Evolutionary conservation across 2,113 vertebrate species (phyloP), one percentile per base, ranked within the genome.

Genomic region (Crotalus viridis): DNA sequence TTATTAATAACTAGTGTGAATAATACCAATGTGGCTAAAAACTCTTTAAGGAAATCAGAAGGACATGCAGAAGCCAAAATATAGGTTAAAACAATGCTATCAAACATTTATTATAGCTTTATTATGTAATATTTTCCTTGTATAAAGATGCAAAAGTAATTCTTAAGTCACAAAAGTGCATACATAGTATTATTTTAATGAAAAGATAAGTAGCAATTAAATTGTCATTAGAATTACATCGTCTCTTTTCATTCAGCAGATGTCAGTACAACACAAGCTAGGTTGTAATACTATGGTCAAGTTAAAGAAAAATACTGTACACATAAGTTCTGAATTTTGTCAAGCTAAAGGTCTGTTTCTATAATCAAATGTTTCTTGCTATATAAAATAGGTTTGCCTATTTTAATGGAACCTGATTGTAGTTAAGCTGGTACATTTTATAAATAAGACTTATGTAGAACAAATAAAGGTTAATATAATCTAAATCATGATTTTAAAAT

Each of bases 261-360:
- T 97, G 98, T 97, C 97, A 97, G 94, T 98, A 95, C 94, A 95
- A 92, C 57, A 95, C 94, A 96, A 94, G 85, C 15, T 15, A 92
- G 81, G 28, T 43, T 93, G 94, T 85, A 69, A 69, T 13, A 3
- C 3, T 24, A 48, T 4, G 59, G 87, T 48, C 91, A 89, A 57
- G 0, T 33, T 26, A 33, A n/a, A 26, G 2, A 0, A 21, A 85
- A 74, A 22, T 24, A 69, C 10, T 69, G 61, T 69, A n/a, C n/a
- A 8, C 26, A 61, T 3, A 81, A 81, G 2, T 57, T 28, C 6
- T 21, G 26, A 3, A 17, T 52, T 91, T 59, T 52, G 87, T 28
- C 5, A 26, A 0, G 55, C 51, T 26, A 0, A 89, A 12, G 91
- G 89, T 87, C 81, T 91, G 0, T 51, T 39, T 85, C 92, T 61